A percentile compares a stretch with the other conserved stretches of the same genome.
Evolutionary conservation across 2,888 invertebrate genomes (phyloP).

Genomic region (Anaspis maculata): DNA sequence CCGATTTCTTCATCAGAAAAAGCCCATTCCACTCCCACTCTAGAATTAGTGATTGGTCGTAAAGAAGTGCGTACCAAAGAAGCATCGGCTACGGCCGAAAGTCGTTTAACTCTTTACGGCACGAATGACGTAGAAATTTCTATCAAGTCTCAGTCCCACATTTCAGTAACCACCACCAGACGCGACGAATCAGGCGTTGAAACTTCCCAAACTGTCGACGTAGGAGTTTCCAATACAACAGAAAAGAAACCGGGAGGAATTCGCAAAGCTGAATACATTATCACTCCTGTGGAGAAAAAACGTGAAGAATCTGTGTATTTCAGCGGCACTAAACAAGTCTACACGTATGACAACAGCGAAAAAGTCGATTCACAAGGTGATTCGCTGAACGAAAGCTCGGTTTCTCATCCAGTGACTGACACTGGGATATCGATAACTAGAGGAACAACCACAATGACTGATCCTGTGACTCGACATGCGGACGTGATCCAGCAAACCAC

Average conservation of each 20-base stretch:
- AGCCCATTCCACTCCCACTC: conserved; percentile 32
- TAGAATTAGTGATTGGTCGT: conserved; percentile 46
- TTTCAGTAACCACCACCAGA: conserved; percentile 42
- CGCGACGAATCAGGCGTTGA: conserved; percentile 41
- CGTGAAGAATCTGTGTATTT: conserved; percentile 47
- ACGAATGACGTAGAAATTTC: conserved; percentile 49
- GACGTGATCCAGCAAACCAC: conserved; percentile 38
- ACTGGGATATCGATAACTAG: conserved; percentile 49
- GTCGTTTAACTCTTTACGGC: conserved; percentile 46
- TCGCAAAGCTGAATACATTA: conserved; percentile 34
- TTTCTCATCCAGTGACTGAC: conserved; percentile 47
- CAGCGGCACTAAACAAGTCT: conserved; percentile 45
- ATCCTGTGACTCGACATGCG: conserved; percentile 37
- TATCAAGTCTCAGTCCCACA: conserved; percentile 47
- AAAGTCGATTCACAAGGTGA: conserved; percentile 23
- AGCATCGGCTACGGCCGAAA: conserved; percentile 46
- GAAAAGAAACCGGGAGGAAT: conserved; percentile 34
- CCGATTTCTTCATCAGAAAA: too few relatives aligned
- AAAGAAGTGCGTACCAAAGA: conserved; percentile 48
- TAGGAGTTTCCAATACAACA: conserved; percentile 41
- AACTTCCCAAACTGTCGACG: conserved; percentile 43
- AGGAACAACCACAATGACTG: conserved; percentile 43
- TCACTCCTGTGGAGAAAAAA: conserved; percentile 38
- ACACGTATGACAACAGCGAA: conserved; percentile 42
- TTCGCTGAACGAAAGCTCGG: conserved; percentile 44